A percentile compares a stretch with the other conserved stretches of the same genome.
Conservation (phyloP, 2,888 invertebrate species). For the Chrysolina haemoptera region DNA sequence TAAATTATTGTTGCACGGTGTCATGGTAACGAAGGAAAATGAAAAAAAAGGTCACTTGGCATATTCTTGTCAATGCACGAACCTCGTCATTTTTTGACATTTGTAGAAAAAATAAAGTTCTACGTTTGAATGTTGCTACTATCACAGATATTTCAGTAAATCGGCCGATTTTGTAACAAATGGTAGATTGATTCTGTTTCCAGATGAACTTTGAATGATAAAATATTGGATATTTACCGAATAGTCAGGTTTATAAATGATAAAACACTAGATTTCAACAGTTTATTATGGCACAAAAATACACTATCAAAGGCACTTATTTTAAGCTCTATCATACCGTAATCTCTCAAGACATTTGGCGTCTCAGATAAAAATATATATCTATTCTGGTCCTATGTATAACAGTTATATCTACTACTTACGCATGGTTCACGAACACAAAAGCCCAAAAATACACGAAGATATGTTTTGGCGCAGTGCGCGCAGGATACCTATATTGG, state of each 20-base stretch:
- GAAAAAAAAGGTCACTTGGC: too few relatives aligned
- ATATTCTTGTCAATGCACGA: too few relatives aligned
- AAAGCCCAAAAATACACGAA: background rate
- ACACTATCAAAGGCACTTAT: constrained; percentile 14
- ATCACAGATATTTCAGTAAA: too few relatives aligned
- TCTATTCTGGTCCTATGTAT: background rate
- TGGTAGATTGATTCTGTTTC: too few relatives aligned
- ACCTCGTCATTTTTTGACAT: too few relatives aligned
- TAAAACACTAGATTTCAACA: background rate
- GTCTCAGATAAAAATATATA: constrained; percentile 13
- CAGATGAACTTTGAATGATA: too few relatives aligned
- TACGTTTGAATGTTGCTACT: too few relatives aligned
- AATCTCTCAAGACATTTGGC: background rate
- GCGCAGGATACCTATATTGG: background rate
- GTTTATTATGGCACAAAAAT: constrained; percentile 24
- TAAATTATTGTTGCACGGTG: too few relatives aligned
- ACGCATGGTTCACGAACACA: background rate
- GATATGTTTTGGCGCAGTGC: constrained; percentile 12
- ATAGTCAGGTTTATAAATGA: background rate
- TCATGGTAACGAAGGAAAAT: too few relatives aligned
- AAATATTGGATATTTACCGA: background rate
- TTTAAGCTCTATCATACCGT: background rate
- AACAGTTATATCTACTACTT: background rate
- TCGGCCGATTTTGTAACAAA: too few relatives aligned
- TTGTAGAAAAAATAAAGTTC: too few relatives aligned